These are phyloP conservation scores for Mechanitis messenoides DNA, from an alignment of 2,888 invertebrate genomes.

Conservation along the genomic window DNA sequence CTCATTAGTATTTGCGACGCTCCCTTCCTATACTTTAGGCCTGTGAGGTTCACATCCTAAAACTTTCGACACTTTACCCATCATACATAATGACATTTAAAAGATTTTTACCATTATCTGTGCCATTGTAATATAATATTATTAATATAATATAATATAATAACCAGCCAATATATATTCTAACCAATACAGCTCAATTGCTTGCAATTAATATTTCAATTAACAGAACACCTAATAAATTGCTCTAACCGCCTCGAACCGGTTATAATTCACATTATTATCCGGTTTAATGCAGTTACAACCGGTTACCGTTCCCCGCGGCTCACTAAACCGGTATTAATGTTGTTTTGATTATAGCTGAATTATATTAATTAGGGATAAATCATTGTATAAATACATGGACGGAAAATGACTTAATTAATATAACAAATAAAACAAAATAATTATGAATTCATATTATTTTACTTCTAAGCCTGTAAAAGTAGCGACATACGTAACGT, in stretches of 20 bases:
- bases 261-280: constrained; percentile 53
- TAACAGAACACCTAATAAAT: constrained; percentile 21
- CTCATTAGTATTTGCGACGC: constrained; percentile 21
- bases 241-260: constrained; percentile 33
- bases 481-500: no score
- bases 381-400: no score
- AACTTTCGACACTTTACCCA: neutral
- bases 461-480: no score
- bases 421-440: no score
- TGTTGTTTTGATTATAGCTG: constrained; percentile 14
- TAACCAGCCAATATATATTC: neutral
- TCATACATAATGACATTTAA: neutral
- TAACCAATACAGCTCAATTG: constrained; percentile 4
- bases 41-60: constrained; percentile 10
- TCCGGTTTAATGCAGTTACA: constrained; percentile 54
- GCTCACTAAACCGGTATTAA: constrained; percentile 20
- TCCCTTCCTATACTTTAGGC: constrained; percentile 17
- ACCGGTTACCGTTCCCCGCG: constrained; percentile 35
- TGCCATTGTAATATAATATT: no score
- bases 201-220: constrained; percentile 21
- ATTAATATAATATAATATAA: neutral
- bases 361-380: no score
- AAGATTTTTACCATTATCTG: no score
- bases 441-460: no score
- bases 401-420: no score